Conservation (phyloP, 1,140 invertebrate genomes). For the Atta cephalotes region DNA sequence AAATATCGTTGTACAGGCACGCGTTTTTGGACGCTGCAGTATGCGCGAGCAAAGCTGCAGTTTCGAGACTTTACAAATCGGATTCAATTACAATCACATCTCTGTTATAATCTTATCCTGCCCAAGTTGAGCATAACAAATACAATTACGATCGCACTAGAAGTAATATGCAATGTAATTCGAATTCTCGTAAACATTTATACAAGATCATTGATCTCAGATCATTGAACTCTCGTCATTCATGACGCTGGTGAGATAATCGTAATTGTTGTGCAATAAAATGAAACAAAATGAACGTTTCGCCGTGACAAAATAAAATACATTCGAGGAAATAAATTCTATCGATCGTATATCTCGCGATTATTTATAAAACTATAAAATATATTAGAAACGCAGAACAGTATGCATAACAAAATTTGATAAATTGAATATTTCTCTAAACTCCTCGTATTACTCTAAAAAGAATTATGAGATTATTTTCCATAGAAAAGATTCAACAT, state of each 20-base stretch:
- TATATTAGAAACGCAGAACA: constrained; percentile 14
- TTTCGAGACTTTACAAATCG: constrained; percentile 36
- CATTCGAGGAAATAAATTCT: constrained; percentile 24
- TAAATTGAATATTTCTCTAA: constrained; percentile 9
- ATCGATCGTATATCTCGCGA: not conserved
- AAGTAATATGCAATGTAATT: constrained; percentile 6
- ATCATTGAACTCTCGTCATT: not conserved
- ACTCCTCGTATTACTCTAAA: constrained; percentile 8
- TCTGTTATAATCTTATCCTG: constrained; percentile 27
- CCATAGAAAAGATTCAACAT: constrained; percentile 43
- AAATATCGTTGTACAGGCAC: constrained; percentile 75
- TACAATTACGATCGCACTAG: not conserved
- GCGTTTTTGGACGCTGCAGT: constrained; percentile 62
- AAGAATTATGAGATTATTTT: constrained; percentile 12
- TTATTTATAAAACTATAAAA: constrained; percentile 51
- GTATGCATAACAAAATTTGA: constrained; percentile 3
- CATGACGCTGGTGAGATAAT: not conserved
- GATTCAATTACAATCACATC: constrained; percentile 24
- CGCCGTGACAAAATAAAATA: constrained; percentile 19
- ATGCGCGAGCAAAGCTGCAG: constrained; percentile 26
- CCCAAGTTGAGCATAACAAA: constrained; percentile 13
- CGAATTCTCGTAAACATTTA: constrained; percentile 10
- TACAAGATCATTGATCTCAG: too few species aligned
- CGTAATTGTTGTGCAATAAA: not conserved
- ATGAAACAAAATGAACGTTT: not conserved